phyloP scores from a whole-genome alignment of 2,797 vertebrate genomes.

The Mormyrops boulengeri region DNA sequence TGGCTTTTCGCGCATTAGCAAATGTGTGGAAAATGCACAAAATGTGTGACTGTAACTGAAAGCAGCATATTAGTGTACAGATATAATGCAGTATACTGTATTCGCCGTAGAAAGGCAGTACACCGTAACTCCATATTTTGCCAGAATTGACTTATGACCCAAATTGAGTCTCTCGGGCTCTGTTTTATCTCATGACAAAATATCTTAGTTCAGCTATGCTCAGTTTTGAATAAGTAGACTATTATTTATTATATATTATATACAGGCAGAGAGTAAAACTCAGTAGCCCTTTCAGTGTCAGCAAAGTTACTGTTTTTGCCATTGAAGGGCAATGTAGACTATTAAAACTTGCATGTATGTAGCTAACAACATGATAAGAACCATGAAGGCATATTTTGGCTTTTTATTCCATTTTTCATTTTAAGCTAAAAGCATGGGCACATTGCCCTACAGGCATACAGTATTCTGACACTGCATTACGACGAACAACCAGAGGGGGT shows the following conservation, averaged over 20 bases:
- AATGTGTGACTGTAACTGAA: not conserved
- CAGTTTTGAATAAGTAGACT: not conserved
- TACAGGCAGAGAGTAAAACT: not conserved
- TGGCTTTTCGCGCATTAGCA: not conserved
- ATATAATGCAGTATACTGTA: not conserved
- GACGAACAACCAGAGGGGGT: not conserved
- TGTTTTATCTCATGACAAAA: not conserved
- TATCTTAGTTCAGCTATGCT: not conserved
- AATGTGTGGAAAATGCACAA: not conserved
- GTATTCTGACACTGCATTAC: not conserved
- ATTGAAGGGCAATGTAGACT: not conserved
- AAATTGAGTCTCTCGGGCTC: not conserved
- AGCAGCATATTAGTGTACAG: not conserved
- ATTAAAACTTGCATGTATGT: not conserved
- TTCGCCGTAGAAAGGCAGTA: not conserved
- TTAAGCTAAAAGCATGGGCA: not conserved
- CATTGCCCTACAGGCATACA: not conserved
- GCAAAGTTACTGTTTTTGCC: not conserved
- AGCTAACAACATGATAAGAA: not conserved
- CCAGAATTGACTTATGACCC: not conserved
- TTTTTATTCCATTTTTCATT: not conserved
- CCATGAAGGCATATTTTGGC: not conserved
- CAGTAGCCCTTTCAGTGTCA: not conserved
- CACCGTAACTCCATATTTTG: not conserved
- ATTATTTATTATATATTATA: not conserved